Evolutionary conservation across 2,797 vertebrate genomes (phyloP).

Genomic region (Typhlichthys eigenmanni): DNA sequence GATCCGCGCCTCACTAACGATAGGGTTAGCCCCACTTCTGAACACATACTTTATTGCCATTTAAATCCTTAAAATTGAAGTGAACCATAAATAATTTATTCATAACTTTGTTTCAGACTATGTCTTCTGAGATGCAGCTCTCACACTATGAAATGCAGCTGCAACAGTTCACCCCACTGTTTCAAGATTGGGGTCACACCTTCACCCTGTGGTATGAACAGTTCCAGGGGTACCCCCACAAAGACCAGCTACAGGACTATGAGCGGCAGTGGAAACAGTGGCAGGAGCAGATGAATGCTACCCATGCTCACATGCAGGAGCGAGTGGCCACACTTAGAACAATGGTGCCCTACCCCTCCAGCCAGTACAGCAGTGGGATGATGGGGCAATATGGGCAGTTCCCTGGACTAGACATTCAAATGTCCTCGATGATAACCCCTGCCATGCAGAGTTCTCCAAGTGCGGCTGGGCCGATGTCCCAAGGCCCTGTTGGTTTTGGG

Average conservation of each 20-base stretch:
- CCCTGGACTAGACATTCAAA: conserved; percentile 65
- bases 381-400: conserved; percentile 81
- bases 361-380: conserved; percentile 68
- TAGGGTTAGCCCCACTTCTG: too few relatives aligned
- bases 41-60: too few relatives aligned
- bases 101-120: conserved; percentile 74
- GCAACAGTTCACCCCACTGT: conserved; percentile 88
- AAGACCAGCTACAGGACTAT: conserved; percentile 94
- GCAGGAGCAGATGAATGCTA: conserved; percentile 96
- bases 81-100: not conserved
- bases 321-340: conserved; percentile 84
- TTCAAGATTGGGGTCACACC: conserved; percentile 89
- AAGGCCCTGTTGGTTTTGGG: conserved; percentile 49
- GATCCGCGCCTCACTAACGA: too few relatives aligned
- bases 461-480: conserved; percentile 41
- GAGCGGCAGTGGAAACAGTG: conserved; percentile 96
- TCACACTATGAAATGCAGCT: conserved; percentile 91
- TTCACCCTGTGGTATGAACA: conserved; percentile 94
- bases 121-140: conserved; percentile 90
- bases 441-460: conserved; percentile 46
- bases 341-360: conserved; percentile 80
- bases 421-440: conserved; percentile 63
- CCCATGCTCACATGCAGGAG: conserved; percentile 88
- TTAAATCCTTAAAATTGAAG: not conserved
- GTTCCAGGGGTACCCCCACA: conserved; percentile 92